phyloP scores from a whole-genome alignment of 2,113 vertebrate genomes.

The Pseudopipra pipra region DNA sequence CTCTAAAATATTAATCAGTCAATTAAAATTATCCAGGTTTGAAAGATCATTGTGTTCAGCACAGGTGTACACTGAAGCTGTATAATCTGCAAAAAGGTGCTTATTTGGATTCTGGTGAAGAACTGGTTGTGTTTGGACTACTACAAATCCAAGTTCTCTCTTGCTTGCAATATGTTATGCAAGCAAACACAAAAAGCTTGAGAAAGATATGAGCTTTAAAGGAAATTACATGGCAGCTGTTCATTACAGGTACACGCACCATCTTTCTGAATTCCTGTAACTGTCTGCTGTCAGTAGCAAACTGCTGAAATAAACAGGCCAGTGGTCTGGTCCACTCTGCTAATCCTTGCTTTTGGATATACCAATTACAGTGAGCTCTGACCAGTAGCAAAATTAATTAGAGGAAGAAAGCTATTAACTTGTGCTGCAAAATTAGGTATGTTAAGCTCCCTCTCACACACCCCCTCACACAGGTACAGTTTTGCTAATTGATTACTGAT shows the following conservation, averaged over 20 bases:
- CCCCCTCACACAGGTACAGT: neutral
- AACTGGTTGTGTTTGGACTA: neutral
- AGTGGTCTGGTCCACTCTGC: neutral
- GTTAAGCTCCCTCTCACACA: conserved; percentile 4
- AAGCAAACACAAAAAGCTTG: neutral
- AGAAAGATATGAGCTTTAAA: neutral
- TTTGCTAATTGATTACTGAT: conserved; percentile 35
- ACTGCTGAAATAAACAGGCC: neutral
- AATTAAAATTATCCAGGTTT: neutral
- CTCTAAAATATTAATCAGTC: neutral
- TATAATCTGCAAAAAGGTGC: neutral
- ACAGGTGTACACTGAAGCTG: neutral
- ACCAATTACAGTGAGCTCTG: conserved; percentile 11
- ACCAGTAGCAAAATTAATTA: conserved; percentile 46
- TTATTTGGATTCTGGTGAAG: neutral
- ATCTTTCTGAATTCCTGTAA: neutral
- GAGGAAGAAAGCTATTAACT: conserved; percentile 38
- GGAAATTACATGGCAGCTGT: neutral
- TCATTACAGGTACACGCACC: neutral
- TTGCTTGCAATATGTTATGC: neutral
- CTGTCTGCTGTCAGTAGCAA: neutral
- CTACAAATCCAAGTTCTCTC: neutral
- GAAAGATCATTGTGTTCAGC: neutral
- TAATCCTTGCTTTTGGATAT: conserved; percentile 25
- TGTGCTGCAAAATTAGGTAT: conserved; percentile 19